Base-by-base conservation (phyloP, 2,113 vertebrate species). In the Eira barbara region DNA sequence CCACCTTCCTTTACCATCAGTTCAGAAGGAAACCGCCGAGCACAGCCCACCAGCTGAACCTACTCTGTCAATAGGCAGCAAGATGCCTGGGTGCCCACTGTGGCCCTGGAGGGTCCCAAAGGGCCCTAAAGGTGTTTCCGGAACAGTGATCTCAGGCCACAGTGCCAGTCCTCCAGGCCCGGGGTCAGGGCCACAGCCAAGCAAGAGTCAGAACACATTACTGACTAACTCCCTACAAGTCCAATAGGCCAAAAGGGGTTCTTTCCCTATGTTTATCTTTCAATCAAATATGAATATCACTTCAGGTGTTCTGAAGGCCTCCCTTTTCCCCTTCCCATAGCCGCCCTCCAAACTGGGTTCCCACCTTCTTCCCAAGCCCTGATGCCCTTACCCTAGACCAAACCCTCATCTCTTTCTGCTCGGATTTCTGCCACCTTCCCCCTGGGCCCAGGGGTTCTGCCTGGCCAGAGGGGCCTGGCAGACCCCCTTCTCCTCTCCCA, bases 211-310 rank as follows among this genome's bases (percentile, higher is more conserved):
- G 11, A 89, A 39, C 73, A 86, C 49, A 59, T 7, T 92, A 57
- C 67, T 93, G 84, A 95, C 85, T 90, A 83, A 96, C n/a, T 91
- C 82, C 29, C 73, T 63, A 21, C 42, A 92, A 92, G 55, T n/a
- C 39, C 83, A 87, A 39, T 76, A 42, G 36, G 59, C 82, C 76
- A n/a, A 79, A 95, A 96, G 85, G 0, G 0, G 76, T 86, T 97
- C 89, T 74, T 55, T 45, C 79, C 74, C 55, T 91, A 34, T 69
- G 57, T 94, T 93, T 59, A 95, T 84, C 92, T 97, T 83, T 92
- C 74, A 73, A 63, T 84, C 80, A 93, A 94, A 76, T 88, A 81
- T n/a, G 29, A 97, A 84, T 55, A 79, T 83, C 61, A 76, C 80
- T 83, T 78, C 52, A 92, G n/a, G 13, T 49, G 31, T 76, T 52